Evolutionary conservation across 2,113 vertebrate genomes (phyloP).

Genomic region (Cyanistes caeruleus): DNA sequence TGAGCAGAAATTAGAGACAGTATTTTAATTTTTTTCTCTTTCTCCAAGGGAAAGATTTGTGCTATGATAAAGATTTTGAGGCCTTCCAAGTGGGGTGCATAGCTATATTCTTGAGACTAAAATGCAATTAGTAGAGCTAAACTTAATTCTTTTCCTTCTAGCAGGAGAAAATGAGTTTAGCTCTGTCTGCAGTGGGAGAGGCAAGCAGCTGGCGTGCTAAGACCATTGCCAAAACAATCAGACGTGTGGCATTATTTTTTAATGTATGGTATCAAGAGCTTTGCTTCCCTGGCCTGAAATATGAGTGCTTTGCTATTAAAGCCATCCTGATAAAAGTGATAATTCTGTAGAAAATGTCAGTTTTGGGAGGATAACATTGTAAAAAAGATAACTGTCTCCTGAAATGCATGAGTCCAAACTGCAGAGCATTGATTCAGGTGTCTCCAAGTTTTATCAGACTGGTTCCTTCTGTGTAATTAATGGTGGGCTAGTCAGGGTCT

Average conservation of each 20-base stretch:
- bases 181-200: neutral
- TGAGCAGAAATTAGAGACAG: neutral
- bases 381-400: neutral
- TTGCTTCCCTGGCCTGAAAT: neutral
- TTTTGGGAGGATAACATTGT: neutral
- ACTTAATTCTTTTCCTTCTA: neutral
- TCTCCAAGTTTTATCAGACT: neutral
- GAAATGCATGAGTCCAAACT: neutral
- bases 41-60: neutral
- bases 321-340: neutral
- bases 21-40: neutral
- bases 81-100: neutral
- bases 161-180: neutral
- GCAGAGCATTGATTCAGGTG: neutral
- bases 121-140: conserved; percentile 5
- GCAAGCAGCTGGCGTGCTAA: neutral
- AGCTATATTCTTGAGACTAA: neutral
- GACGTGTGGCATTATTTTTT: neutral
- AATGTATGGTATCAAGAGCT: neutral
- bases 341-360: neutral
- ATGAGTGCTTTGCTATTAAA: neutral
- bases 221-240: neutral
- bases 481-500: neutral
- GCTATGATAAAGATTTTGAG: neutral
- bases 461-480: neutral